phyloP scores from a whole-genome alignment of 2,113 vertebrate genomes.

The Pteronura brasiliensis region DNA sequence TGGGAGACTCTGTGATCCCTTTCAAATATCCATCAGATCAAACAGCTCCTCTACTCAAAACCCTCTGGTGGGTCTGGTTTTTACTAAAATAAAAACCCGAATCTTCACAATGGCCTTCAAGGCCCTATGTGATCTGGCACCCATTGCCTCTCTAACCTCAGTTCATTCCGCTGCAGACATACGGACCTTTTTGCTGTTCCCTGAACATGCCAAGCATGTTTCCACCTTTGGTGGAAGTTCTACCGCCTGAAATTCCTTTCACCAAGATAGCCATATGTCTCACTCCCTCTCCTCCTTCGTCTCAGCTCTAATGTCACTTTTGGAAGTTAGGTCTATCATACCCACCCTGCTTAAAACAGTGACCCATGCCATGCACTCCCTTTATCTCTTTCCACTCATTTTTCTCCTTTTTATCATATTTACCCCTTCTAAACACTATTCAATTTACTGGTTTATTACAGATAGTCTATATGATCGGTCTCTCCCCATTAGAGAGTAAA shows the following conservation, averaged over 20 bases:
- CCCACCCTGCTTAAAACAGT: neutral
- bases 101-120: neutral
- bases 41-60: neutral
- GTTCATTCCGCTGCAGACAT: neutral
- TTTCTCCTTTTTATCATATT: neutral
- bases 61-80: neutral
- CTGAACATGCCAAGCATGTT: neutral
- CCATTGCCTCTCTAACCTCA: neutral
- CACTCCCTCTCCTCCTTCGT: neutral
- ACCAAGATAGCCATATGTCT: neutral
- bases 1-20: neutral
- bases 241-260: slow-evolving; percentile 14
- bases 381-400: neutral
- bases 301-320: neutral
- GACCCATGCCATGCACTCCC: neutral
- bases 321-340: neutral
- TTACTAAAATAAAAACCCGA: neutral
- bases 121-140: neutral
- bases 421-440: slow-evolving; percentile 9
- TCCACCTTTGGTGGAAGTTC: neutral
- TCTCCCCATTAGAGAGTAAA: slow-evolving; percentile 6
- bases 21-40: neutral
- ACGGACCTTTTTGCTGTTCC: neutral
- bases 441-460: neutral
- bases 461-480: neutral